Conservation (phyloP, 2,888 invertebrate genomes). For the Anticlea derivata region DNA sequence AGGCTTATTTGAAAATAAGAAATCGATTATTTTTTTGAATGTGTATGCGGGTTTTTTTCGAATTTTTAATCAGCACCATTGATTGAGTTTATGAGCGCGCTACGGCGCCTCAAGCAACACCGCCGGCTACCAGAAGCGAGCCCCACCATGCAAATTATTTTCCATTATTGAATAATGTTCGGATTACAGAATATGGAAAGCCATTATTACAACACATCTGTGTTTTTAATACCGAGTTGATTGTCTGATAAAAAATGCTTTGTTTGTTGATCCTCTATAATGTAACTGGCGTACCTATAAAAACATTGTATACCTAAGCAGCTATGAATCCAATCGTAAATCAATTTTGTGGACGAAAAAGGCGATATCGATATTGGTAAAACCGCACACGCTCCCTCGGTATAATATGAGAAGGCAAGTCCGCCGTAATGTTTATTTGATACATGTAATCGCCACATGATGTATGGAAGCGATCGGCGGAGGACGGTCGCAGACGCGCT, state of each 20-base stretch:
- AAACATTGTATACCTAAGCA: constrained; percentile 38
- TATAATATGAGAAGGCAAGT: constrained; percentile 65
- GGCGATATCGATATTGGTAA: constrained; percentile 64
- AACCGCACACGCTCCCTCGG: constrained; percentile 56
- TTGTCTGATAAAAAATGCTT: constrained; percentile 31
- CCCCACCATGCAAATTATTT: constrained; percentile 1
- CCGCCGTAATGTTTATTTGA: constrained; percentile 78
- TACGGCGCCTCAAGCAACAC: constrained; percentile 44
- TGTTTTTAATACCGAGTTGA: constrained; percentile 20
- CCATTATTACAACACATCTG: constrained; percentile 6
- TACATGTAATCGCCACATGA: constrained; percentile 79
- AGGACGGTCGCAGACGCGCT: constrained; percentile 41
- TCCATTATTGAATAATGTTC: neutral
- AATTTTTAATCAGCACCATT: constrained; percentile 60
- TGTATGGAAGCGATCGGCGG: constrained; percentile 60
- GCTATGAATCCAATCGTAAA: constrained; percentile 58
- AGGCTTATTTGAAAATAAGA: constrained; percentile 30
- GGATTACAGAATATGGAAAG: constrained; percentile 1
- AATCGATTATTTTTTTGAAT: constrained; percentile 42
- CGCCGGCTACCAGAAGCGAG: constrained; percentile 3
- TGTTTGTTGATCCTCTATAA: constrained; percentile 31
- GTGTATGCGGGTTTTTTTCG: constrained; percentile 46
- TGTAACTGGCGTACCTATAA: constrained; percentile 41
- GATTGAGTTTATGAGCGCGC: constrained; percentile 52
- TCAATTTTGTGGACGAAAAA: constrained; percentile 60